phyloP scores from a whole-genome alignment of 2,797 vertebrate genomes.

The Siniperca scherzeri region DNA sequence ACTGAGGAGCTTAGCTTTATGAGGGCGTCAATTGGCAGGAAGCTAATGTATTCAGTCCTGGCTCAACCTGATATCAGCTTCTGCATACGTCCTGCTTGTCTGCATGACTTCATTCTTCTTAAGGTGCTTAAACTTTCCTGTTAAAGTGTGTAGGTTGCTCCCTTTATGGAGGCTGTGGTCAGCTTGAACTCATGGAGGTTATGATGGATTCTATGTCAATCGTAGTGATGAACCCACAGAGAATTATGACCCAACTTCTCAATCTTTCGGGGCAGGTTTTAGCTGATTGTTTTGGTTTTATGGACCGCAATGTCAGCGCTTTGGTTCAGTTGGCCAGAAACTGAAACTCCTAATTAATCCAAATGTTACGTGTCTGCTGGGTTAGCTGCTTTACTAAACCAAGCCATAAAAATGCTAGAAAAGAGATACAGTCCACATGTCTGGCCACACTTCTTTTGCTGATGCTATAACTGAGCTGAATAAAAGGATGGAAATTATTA shows the following conservation, averaged over 20 bases:
- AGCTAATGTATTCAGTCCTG: conserved; percentile 21
- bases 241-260: conserved; percentile 6
- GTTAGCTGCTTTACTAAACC: background rate
- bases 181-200: background rate
- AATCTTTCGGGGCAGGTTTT: conserved; percentile 6
- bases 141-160: background rate
- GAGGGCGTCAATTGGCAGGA: conserved; percentile 35
- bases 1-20: conserved; percentile 42
- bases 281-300: conserved; percentile 8
- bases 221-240: background rate
- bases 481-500: background rate
- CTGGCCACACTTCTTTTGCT: background rate
- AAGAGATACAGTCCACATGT: background rate
- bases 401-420: background rate
- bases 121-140: background rate
- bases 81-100: background rate
- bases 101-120: background rate
- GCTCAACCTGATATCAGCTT: conserved; percentile 29
- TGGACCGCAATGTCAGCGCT: background rate
- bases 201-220: background rate
- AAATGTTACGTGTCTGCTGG: background rate
- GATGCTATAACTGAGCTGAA: background rate
- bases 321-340: conserved; percentile 4
- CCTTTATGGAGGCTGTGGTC: background rate
- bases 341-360: background rate